Conservation (phyloP, 2,888 invertebrate genomes). For the Mechanitis mazaeus region DNA sequence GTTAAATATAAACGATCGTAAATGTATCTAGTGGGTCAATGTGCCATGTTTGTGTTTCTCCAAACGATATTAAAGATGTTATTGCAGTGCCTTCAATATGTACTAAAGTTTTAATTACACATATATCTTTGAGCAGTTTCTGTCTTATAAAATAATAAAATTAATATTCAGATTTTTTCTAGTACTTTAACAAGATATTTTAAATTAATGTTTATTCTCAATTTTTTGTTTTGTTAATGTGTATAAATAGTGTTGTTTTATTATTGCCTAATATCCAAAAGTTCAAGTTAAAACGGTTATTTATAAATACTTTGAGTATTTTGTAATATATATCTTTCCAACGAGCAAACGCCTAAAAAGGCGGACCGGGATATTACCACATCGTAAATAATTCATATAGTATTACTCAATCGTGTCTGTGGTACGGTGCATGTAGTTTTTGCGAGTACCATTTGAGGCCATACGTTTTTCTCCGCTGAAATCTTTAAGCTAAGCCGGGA, state of each 20-base stretch:
- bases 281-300: too few species aligned
- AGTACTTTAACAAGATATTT: too few species aligned
- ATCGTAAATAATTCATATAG: slow-evolving; percentile 73
- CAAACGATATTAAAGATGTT: slow-evolving; percentile 20
- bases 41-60: slow-evolving; percentile 6
- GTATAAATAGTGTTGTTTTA: too few species aligned
- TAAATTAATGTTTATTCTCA: too few species aligned
- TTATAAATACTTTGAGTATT: too few species aligned
- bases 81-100: slow-evolving; percentile 7
- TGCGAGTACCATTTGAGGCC: slow-evolving; percentile 37
- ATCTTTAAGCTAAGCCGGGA: slow-evolving; percentile 13
- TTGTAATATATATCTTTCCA: slow-evolving; percentile 34
- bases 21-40: slow-evolving; percentile 27
- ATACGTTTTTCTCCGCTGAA: slow-evolving; percentile 54
- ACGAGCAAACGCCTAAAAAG: slow-evolving; percentile 52
- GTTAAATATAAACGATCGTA: slow-evolving; percentile 34
- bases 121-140: background rate
- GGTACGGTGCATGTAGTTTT: slow-evolving; percentile 58
- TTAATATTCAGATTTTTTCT: too few species aligned
- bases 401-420: slow-evolving; percentile 67
- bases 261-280: too few species aligned
- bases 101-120: background rate
- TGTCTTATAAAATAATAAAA: background rate
- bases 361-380: slow-evolving; percentile 59
- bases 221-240: too few species aligned